phyloP scores from a whole-genome alignment of 1,140 invertebrate genomes.

The Euschistus heros region DNA sequence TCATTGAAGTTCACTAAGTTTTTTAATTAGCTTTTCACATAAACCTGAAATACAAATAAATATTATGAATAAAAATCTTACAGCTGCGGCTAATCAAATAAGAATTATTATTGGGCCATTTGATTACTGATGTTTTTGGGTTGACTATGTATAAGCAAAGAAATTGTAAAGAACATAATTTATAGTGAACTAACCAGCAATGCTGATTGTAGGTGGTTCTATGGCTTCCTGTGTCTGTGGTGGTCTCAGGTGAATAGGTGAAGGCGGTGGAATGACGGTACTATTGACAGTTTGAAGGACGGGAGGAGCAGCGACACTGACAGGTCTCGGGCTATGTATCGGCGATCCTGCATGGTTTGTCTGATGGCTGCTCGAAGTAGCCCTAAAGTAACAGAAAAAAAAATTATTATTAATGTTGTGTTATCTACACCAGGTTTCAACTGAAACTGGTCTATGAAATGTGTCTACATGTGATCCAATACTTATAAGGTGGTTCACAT shows the following conservation, averaged over 20 bases:
- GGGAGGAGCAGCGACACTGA: conserved; percentile 17
- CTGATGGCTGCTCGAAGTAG: conserved; percentile 5
- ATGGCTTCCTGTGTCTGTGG: conserved; percentile 9
- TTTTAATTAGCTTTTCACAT: conserved; percentile 6
- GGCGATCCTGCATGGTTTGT: conserved; percentile 7
- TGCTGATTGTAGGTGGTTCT: conserved; percentile 24
- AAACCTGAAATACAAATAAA: conserved; percentile 2
- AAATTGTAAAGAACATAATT: too few species aligned
- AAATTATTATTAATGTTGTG: background rate
- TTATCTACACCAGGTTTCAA: too few species aligned
- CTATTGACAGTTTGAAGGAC: conserved; percentile 17
- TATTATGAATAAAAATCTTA: too few species aligned
- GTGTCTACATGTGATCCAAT: too few species aligned
- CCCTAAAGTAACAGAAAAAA: background rate
- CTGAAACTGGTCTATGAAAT: too few species aligned
- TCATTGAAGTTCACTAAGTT: conserved; percentile 13
- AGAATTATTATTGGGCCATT: too few species aligned
- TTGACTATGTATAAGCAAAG: too few species aligned
- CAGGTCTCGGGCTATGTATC: conserved; percentile 10
- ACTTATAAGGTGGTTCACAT: too few species aligned
- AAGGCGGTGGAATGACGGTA: conserved; percentile 17
- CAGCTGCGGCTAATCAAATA: too few species aligned
- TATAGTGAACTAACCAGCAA: conserved; percentile 16
- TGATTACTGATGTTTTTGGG: too few species aligned
- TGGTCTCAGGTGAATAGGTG: conserved; percentile 21